phyloP scores from a whole-genome alignment of 2,113 vertebrate genomes.

The Erythrocercus mccallii region DNA sequence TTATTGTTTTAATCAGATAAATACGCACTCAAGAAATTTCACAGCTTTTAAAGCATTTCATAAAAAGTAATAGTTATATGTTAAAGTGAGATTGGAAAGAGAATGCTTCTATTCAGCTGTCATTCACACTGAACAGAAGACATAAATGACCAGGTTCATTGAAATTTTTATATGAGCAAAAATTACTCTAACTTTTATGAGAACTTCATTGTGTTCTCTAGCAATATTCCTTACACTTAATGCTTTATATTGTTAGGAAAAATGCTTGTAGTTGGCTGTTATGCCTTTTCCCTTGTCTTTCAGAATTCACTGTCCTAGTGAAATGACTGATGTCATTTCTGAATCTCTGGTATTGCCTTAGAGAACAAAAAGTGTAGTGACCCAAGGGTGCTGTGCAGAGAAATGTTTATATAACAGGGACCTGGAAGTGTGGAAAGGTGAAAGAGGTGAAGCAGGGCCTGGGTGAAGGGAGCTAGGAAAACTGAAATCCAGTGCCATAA shows the following conservation, averaged over 20 bases:
- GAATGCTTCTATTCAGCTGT: not conserved
- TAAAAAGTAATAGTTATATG: not conserved
- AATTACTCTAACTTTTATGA: not conserved
- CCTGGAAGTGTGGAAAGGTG: not conserved
- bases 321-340: not conserved
- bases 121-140: not conserved
- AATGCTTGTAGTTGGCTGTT: not conserved
- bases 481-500: not conserved
- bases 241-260: not conserved
- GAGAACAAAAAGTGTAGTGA: not conserved
- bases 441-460: not conserved
- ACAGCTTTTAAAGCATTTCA: not conserved
- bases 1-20: not conserved
- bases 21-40: not conserved
- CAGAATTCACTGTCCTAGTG: not conserved
- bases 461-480: not conserved
- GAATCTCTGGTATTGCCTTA: not conserved
- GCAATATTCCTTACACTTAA: not conserved
- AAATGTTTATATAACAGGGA: not conserved
- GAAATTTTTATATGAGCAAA: not conserved
- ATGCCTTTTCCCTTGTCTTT: not conserved
- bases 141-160: not conserved
- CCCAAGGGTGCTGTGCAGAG: not conserved
- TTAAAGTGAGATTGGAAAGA: not conserved
- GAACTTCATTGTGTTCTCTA: not conserved